Percentiles rank a stretch among this genome's conserved stretches.
Conservation (phyloP, 1,140 invertebrate genomes). For the Zaprionus capensis region DNA sequence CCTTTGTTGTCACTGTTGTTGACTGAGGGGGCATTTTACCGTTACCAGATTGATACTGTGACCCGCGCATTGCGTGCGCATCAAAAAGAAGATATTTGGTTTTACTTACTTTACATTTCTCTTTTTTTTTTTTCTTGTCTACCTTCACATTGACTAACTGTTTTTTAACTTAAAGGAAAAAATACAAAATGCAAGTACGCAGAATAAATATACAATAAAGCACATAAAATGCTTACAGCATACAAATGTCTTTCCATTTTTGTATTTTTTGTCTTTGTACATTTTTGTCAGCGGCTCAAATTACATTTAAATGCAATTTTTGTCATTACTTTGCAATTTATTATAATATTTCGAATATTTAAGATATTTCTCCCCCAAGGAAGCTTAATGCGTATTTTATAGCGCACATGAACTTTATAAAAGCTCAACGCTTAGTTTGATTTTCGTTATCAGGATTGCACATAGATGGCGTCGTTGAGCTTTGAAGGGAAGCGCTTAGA, state of each 20-base stretch:
- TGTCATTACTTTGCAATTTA: slow-evolving; percentile 38
- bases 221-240: slow-evolving; percentile 26
- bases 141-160: slow-evolving; percentile 46
- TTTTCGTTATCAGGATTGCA: slow-evolving; percentile 35
- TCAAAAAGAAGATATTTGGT: slow-evolving; percentile 39
- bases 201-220: slow-evolving; percentile 25
- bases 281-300: slow-evolving; percentile 16
- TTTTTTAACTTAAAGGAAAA: slow-evolving; percentile 42
- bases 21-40: slow-evolving; percentile 44
- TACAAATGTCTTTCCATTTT: slow-evolving; percentile 32
- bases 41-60: slow-evolving; percentile 41
- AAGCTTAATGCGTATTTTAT: slow-evolving; percentile 32
- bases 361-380: neutral
- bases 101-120: slow-evolving; percentile 44
- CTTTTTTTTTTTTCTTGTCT: slow-evolving; percentile 22
- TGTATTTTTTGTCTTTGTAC: slow-evolving; percentile 12
- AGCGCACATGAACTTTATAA: slow-evolving; percentile 30
- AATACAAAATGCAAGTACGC: slow-evolving; percentile 40
- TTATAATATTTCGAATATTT: slow-evolving; percentile 36
- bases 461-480: slow-evolving; percentile 59
- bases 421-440: slow-evolving; percentile 28
- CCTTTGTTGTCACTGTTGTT: slow-evolving; percentile 25
- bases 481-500: slow-evolving; percentile 45
- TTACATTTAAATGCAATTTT: slow-evolving; percentile 55
- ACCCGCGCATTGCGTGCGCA: slow-evolving; percentile 32